These are phyloP conservation scores for Homarus americanus DNA, from an alignment of 1,140 invertebrate genomes.

Conservation along the genomic window DNA sequence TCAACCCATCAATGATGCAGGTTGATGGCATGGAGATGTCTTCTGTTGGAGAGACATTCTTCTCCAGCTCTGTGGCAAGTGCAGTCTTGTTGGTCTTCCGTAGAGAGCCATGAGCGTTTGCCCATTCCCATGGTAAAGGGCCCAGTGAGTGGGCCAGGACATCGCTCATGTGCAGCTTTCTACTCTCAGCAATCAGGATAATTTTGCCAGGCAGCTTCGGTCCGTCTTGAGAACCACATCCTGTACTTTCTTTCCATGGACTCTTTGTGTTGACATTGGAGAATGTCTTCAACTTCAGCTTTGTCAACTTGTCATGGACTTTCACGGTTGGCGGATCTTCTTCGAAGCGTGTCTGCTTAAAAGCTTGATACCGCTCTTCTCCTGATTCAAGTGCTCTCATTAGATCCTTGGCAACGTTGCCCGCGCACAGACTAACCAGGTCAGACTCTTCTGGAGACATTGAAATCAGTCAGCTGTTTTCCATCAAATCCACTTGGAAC, in stretches of 20 bases:
- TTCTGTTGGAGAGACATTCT: too few species aligned
- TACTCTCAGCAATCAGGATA: slow-evolving; percentile 26
- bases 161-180: slow-evolving; percentile 42
- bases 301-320: neutral
- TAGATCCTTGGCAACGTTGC: neutral
- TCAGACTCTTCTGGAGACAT: neutral
- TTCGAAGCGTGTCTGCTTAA: neutral
- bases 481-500: neutral
- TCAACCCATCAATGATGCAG: too few species aligned
- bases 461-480: neutral
- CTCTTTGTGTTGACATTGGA: neutral
- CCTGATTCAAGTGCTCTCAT: neutral
- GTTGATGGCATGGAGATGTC: too few species aligned
- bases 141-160: slow-evolving; percentile 47
- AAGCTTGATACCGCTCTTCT: neutral
- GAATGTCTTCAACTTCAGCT: neutral
- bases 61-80: slow-evolving; percentile 43
- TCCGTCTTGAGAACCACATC: neutral
- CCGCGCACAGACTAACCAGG: neutral
- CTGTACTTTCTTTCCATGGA: neutral
- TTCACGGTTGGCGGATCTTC: neutral
- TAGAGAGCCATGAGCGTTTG: neutral
- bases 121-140: slow-evolving; percentile 22
- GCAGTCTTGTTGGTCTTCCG: slow-evolving; percentile 64
- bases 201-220: slow-evolving; percentile 8